Evolutionary conservation across 2,888 invertebrate genomes (phyloP).

Genomic region (Drosophila formosana): DNA sequence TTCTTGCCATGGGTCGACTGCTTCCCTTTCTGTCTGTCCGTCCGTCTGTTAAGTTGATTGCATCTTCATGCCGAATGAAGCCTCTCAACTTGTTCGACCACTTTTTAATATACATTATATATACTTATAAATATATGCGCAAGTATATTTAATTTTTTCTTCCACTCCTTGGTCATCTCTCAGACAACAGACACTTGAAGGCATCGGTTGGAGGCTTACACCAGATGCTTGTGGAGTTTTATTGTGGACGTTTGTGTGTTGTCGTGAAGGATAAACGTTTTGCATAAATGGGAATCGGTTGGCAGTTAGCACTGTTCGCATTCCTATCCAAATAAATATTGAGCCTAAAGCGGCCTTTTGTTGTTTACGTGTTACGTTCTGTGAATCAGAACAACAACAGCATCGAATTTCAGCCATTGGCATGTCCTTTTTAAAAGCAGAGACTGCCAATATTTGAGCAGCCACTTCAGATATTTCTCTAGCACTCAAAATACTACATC

Average conservation of each 20-base stretch:
- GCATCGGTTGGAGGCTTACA: constrained; percentile 24
- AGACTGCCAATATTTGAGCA: neutral
- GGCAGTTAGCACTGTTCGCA: neutral
- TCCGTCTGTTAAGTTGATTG: constrained; percentile 10
- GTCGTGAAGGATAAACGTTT: constrained; percentile 20
- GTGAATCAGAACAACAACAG: neutral
- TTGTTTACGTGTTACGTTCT: neutral
- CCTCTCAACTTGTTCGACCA: constrained; percentile 54
- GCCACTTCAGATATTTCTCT: neutral
- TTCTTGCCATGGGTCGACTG: neutral
- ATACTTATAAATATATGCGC: constrained; percentile 1
- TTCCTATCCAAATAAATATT: constrained; percentile 2
- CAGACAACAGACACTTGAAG: constrained; percentile 19
- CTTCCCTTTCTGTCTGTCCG: constrained; percentile 12
- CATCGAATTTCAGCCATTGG: neutral
- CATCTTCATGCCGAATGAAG: constrained; percentile 14
- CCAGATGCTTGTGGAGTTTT: constrained; percentile 18
- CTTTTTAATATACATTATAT: constrained; percentile 26
- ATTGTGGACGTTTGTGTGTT: constrained; percentile 29
- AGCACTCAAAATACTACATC: neutral
- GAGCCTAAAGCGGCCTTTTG: neutral
- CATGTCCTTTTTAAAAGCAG: neutral
- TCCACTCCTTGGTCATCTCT: neutral
- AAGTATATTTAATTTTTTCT: neutral
- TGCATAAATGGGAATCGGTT: constrained; percentile 21